Conservation (phyloP, 2,113 vertebrate genomes). For the Piliocolobus tephrosceles region DNA sequence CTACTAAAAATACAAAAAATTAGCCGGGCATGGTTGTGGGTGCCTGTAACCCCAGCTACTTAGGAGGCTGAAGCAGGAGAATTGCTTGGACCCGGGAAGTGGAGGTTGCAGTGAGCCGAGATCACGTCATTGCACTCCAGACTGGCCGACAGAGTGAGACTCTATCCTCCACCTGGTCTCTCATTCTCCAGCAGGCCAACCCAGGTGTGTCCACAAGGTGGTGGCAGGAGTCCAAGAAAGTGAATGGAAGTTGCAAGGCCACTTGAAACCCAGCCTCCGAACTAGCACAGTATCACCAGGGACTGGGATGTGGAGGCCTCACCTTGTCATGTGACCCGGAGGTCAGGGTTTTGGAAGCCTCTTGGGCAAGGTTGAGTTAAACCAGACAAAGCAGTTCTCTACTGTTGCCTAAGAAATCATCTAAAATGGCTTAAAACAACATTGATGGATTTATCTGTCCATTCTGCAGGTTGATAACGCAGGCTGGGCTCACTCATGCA, state of each 20-base stretch:
- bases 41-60: too few species aligned
- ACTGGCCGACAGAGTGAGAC: too few species aligned
- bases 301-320: background rate
- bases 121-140: too few species aligned
- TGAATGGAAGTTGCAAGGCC: background rate
- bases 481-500: background rate
- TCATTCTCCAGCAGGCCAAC: background rate
- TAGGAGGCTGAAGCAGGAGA: too few species aligned
- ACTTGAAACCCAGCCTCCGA: background rate
- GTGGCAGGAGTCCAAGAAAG: background rate
- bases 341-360: background rate
- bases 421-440: background rate
- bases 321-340: background rate
- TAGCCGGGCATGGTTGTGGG: too few species aligned
- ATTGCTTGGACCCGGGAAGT: too few species aligned
- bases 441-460: background rate
- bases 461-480: background rate
- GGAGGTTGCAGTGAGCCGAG: too few species aligned
- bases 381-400: background rate
- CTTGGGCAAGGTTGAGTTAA: background rate
- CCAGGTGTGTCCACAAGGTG: slow-evolving; percentile 9
- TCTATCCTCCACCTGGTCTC: background rate
- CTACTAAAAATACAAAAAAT: too few species aligned
- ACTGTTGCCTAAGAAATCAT: background rate
- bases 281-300: background rate